Evolutionary conservation across 2,888 invertebrate genomes (phyloP).

Genomic region (Phengaris alcon): DNA sequence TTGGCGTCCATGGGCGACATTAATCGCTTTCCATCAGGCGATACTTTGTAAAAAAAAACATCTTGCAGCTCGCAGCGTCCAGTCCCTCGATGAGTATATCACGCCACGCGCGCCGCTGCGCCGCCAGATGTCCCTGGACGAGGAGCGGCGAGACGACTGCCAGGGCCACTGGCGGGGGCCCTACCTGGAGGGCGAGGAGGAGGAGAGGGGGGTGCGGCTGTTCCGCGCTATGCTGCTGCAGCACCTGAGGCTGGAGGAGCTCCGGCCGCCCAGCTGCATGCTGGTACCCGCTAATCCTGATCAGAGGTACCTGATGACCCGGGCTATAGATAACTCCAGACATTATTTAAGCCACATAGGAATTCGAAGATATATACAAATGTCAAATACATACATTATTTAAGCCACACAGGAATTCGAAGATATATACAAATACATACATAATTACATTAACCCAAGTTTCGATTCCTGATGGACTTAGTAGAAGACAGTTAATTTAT

Average conservation of each 20-base stretch:
- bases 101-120: slow-evolving; percentile 66
- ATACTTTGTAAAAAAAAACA: background rate
- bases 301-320: slow-evolving; percentile 50
- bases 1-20: too few species aligned
- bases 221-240: slow-evolving; percentile 70
- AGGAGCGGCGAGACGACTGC: slow-evolving; percentile 71
- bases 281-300: slow-evolving; percentile 64
- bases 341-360: too few species aligned
- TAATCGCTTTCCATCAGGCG: too few species aligned
- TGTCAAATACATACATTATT: too few species aligned
- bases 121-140: slow-evolving; percentile 71
- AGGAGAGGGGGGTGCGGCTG: slow-evolving; percentile 71
- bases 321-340: too few species aligned
- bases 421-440: too few species aligned
- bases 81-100: slow-evolving; percentile 69
- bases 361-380: too few species aligned
- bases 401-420: too few species aligned
- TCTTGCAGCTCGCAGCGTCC: slow-evolving; percentile 63
- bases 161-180: slow-evolving; percentile 72
- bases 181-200: slow-evolving; percentile 66
- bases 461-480: too few species aligned
- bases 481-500: too few species aligned
- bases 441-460: too few species aligned
- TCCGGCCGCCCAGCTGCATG: slow-evolving; percentile 68
- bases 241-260: slow-evolving; percentile 64